Base-by-base conservation (phyloP, 2,888 invertebrate species). In the Aquatica leii region DNA sequence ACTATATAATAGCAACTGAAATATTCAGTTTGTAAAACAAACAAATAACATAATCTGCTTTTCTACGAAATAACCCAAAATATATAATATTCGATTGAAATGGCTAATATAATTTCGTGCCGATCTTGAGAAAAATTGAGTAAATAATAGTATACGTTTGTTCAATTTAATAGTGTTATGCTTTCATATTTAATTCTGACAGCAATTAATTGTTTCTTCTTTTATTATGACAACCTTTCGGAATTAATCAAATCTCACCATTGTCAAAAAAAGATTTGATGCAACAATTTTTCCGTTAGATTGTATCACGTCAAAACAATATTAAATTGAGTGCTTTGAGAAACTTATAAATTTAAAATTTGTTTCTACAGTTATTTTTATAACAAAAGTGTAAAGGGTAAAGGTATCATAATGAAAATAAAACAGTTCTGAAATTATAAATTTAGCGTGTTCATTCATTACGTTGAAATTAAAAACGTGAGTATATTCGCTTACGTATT, bases 181-280 rank as follows among this genome's bases (percentile, higher is more conserved):
- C 58, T 62, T 57, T 68, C 66, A 60, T 56, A 66, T 66, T 62
- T 62, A 56, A 68, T 68, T 62, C 57, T 62, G 59, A 61, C 65
- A 65, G 64, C 68, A 66, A 66, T 66, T 66, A 66, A 68, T 66
- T 66, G 64, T 68, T 65, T 61, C 64, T 59, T 59, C 56, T 61
- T 66, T 64, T 68, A 64, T 68, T 68, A 62, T 68, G 68, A 68
- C 68, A 68, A 59, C 49, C 63, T 59, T 63, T 63, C 59, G 31
- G 63, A 63, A 63, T 63, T 63, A 63, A 63, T 63, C 63, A 63
- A 59, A 63, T 63, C 49, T 59, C 63, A 54, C 59, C 49, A 52
- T 57, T 62, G 62, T 58, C 57, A 53, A 62, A 52, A 53, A 62
- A 58, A 62, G 53, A 62, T 62, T 62, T 53, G 62, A 58, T 58